Conservation (phyloP, 2,888 invertebrate genomes). For the Anoncus sp. region DNA sequence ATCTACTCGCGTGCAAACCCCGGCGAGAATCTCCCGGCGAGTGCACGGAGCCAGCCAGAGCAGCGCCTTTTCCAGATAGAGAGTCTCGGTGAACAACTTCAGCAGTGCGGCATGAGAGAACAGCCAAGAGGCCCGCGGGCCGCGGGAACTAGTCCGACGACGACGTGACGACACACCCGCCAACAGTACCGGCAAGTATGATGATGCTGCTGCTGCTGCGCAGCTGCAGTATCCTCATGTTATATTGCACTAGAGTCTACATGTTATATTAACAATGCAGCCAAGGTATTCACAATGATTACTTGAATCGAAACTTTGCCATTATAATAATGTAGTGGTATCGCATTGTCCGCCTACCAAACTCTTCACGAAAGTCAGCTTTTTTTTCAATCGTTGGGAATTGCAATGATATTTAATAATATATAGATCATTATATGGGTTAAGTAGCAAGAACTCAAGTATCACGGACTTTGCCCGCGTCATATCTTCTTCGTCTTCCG, state of each 20-base stretch:
- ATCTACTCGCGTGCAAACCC: slow-evolving; percentile 70
- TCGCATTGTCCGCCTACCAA: too few relatives aligned
- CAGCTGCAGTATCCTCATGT: slow-evolving; percentile 24
- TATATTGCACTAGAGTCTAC: slow-evolving; percentile 19
- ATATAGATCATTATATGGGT: too few relatives aligned
- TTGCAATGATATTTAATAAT: too few relatives aligned
- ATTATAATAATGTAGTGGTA: too few relatives aligned
- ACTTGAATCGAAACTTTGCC: not conserved
- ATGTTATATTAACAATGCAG: not conserved
- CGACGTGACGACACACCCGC: slow-evolving; percentile 64
- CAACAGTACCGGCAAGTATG: slow-evolving; percentile 28
- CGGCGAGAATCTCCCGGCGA: slow-evolving; percentile 58
- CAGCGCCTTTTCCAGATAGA: slow-evolving; percentile 12
- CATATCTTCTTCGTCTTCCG: slow-evolving; percentile 1
- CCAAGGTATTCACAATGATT: not conserved
- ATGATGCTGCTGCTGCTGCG: slow-evolving; percentile 7
- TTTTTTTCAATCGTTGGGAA: too few relatives aligned
- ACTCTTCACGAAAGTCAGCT: too few relatives aligned
- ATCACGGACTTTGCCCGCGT: not conserved
- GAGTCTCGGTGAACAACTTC: slow-evolving; percentile 44
- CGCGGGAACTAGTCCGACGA: slow-evolving; percentile 70
- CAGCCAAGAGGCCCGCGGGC: slow-evolving; percentile 47
- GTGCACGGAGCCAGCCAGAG: slow-evolving; percentile 39
- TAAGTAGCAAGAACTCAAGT: too few relatives aligned
- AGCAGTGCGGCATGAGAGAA: slow-evolving; percentile 65